These are phyloP conservation scores for Urocynchramus pylzowi DNA, from an alignment of 2,113 vertebrate species.

Conservation along the genomic window DNA sequence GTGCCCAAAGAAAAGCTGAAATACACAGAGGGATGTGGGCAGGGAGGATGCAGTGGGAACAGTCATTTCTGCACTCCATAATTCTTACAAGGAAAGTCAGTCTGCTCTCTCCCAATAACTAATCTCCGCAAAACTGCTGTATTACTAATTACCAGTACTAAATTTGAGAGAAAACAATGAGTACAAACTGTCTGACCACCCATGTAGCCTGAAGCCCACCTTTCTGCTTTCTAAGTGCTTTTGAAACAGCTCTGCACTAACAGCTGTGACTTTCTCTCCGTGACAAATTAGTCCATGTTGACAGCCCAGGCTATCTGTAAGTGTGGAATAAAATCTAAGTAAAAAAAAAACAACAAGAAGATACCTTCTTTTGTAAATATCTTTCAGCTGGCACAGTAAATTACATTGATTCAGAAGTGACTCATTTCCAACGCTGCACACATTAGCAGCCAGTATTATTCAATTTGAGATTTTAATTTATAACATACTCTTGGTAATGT, in stretches of 20 bases:
- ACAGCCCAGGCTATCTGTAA: constrained; percentile 12
- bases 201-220: constrained; percentile 12
- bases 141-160: background rate
- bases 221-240: constrained; percentile 22
- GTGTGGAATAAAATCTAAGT: constrained; percentile 48
- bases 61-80: background rate
- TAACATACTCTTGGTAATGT: constrained; percentile 81
- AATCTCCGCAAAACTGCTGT: background rate
- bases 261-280: background rate
- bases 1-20: background rate
- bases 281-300: constrained; percentile 28
- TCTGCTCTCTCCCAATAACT: background rate
- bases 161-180: constrained; percentile 26
- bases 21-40: background rate
- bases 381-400: constrained; percentile 72
- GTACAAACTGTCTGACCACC: constrained; percentile 15
- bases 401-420: constrained; percentile 73
- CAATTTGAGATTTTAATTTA: constrained; percentile 82
- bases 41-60: background rate
- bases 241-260: constrained; percentile 12
- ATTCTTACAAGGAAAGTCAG: background rate
- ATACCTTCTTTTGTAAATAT: constrained; percentile 73
- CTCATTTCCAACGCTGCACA: constrained; percentile 73
- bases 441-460: constrained; percentile 79
- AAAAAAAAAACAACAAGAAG: background rate